A percentile compares a stretch with the other conserved stretches of the same genome.
Evolutionary conservation across 2,888 invertebrate genomes (phyloP).

Genomic region (Callimorpha dominula): DNA sequence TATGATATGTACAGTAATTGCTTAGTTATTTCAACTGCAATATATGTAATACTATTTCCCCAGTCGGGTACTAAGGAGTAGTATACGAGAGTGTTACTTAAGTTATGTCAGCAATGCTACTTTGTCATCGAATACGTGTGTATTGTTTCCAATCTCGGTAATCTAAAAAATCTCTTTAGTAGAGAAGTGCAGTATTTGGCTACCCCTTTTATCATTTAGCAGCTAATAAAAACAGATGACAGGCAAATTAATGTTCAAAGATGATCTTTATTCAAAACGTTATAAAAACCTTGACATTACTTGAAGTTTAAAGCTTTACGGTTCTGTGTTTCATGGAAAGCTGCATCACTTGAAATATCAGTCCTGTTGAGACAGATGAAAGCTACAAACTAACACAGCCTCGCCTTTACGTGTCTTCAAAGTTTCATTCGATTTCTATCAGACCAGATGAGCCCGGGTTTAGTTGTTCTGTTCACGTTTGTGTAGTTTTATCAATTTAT

Average conservation of each 20-base stretch:
- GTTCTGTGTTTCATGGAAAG: background rate
- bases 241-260: background rate
- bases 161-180: too few species aligned
- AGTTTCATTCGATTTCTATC: constrained; percentile 1
- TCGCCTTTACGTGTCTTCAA: background rate
- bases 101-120: too few species aligned
- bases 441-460: background rate
- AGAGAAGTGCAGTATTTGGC: too few species aligned
- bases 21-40: too few species aligned
- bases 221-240: too few species aligned
- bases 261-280: background rate
- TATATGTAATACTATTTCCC: too few species aligned
- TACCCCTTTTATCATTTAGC: too few species aligned
- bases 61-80: too few species aligned
- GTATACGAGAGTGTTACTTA: too few species aligned
- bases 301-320: background rate
- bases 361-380: background rate
- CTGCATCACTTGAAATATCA: background rate
- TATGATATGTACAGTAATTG: too few species aligned
- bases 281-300: background rate
- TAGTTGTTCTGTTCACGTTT: background rate
- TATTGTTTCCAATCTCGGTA: too few species aligned
- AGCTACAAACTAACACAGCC: background rate
- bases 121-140: too few species aligned
- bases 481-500: background rate